Conservation (phyloP, 2,113 vertebrate species). For the Campylorhamphus procurvoides region DNA sequence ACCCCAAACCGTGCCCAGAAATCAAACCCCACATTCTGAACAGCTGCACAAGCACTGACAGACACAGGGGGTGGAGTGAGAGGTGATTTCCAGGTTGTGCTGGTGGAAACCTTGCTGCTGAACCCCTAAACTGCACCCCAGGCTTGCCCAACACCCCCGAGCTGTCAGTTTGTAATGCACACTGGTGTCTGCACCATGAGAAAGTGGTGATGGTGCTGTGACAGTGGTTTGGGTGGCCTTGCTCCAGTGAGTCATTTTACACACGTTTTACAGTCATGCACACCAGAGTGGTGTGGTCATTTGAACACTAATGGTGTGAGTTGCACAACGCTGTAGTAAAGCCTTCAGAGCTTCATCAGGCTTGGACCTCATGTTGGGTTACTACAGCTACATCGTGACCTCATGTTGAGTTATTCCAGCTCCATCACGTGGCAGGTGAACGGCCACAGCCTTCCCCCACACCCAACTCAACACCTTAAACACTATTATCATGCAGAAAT, state of each 20-base stretch:
- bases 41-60: background rate
- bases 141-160: background rate
- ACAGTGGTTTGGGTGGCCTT: background rate
- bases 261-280: background rate
- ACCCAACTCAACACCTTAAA: background rate
- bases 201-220: background rate
- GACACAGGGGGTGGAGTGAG: background rate
- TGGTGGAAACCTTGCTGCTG: background rate
- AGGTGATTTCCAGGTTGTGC: background rate
- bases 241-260: background rate
- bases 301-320: background rate
- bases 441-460: background rate
- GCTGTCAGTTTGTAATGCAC: background rate
- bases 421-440: background rate
- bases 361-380: background rate
- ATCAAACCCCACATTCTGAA: background rate
- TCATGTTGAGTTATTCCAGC: background rate
- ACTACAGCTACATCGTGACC: background rate
- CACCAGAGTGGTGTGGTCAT: fast-evolving
- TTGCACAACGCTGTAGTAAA: background rate
- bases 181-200: fast-evolving
- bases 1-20: background rate
- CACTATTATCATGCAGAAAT: background rate
- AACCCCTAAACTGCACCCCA: background rate
- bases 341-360: background rate